These are phyloP conservation scores for Netelia fuscicornis DNA, from an alignment of 2,888 invertebrate genomes.

Conservation along the genomic window DNA sequence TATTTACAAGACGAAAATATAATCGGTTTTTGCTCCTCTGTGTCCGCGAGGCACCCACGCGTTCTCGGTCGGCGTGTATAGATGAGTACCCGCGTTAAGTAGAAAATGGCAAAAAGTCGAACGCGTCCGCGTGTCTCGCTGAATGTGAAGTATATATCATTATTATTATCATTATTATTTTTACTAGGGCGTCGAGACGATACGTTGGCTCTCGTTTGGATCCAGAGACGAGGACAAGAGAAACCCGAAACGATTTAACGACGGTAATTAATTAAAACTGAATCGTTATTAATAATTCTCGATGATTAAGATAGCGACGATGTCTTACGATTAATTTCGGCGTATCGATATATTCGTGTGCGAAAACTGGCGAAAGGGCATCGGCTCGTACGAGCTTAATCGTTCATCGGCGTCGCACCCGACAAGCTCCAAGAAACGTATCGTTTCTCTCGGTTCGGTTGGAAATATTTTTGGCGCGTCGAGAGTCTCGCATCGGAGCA, in stretches of 20 bases:
- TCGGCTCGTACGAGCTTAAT: too few relatives aligned
- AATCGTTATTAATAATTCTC: neutral
- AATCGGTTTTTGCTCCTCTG: conserved; percentile 68
- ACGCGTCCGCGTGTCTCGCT: conserved; percentile 33
- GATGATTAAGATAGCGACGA: neutral
- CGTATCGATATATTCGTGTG: neutral
- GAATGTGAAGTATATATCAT: conserved; percentile 18
- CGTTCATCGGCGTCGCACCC: too few relatives aligned
- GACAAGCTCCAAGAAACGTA: neutral
- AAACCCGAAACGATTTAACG: neutral
- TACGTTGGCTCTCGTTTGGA: neutral
- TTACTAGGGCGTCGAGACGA: neutral
- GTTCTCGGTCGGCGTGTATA: conserved; percentile 54
- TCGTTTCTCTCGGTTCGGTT: conserved; percentile 31
- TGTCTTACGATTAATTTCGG: neutral
- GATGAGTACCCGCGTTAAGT: conserved; percentile 65
- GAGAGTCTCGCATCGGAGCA: conserved; percentile 32
- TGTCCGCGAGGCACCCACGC: conserved; percentile 64
- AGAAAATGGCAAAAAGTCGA: conserved; percentile 64
- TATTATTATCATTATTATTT: conserved; percentile 20
- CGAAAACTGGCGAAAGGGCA: neutral
- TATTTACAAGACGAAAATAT: conserved; percentile 83
- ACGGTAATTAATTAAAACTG: neutral
- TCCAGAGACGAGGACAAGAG: too few relatives aligned
- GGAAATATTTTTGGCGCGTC: conserved; percentile 64